Evolutionary conservation across 2,888 invertebrate species (phyloP), one percentile per base, ranked within the genome.

Genomic region (Gandaritis pyraliata): DNA sequence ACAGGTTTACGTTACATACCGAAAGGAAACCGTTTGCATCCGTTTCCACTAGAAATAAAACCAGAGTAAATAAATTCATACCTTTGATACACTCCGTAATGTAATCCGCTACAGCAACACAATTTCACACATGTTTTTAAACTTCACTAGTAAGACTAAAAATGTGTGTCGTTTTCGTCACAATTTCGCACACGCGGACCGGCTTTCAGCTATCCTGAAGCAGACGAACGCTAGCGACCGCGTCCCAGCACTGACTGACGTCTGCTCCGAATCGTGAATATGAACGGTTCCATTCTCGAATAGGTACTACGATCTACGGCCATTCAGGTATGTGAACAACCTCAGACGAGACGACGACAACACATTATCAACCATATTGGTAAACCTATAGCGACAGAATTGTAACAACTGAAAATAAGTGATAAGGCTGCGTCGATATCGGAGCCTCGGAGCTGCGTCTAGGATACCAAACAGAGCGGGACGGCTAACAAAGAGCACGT

Each of bases 341-440:
- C 86, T 86, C 86, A 78, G 74, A 72, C 76, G 71, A 69, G 64
- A 76, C 51, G 47, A 66, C 58, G 66, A 15, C 85, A 83, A 72
- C 65, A 72, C 58, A 88, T 85, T 79, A 70, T 77, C 61, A 72
- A 81, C 87, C 80, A 66, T 87, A 87, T 30, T 0, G 0, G 0
- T 7, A 39, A 39, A n/a, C 7, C 0, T 54, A 78, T 83, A 88
- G 75, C 75, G 80, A 55, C 63, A 76, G 69, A 74, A 82, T 85
- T 64, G 75, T 61, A 64, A 72, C 71, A 54, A 67, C 73, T 65
- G 59, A 52, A 50, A 55, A 52, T 58, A 70, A 82, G 77, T 90
- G 90, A 90, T 91, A 91, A 90, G 87, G 81, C 85, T 86, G 87
- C 89, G 90, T 91, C 91, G 90, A 91, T 91, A 91, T 88, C 90